phyloP scores from a whole-genome alignment of 2,888 invertebrate species.

The Epirrhoe tristata region DNA sequence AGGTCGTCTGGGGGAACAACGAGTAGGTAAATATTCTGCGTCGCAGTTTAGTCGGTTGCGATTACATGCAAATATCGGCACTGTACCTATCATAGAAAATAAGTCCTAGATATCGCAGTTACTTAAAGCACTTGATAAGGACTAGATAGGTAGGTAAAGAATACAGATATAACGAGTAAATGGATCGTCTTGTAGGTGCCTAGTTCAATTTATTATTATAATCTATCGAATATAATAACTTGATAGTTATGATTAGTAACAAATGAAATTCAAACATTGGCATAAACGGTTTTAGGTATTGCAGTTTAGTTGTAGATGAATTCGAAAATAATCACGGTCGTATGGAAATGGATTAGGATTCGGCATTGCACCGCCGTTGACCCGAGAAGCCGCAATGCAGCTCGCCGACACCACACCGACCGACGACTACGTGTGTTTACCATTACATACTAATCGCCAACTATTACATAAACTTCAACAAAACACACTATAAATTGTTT shows the following conservation, averaged over 20 bases:
- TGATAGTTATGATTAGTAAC: no score
- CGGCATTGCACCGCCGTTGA: conserved; percentile 64
- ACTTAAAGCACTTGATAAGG: not conserved
- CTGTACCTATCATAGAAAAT: not conserved
- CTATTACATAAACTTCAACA: conserved; percentile 50
- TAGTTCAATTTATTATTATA: no score
- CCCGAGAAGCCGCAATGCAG: conserved; percentile 35
- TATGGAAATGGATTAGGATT: conserved; percentile 27
- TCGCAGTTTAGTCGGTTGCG: conserved; percentile 41
- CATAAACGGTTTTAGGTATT: not conserved
- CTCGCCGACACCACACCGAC: conserved; percentile 66
- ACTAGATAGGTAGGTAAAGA: not conserved
- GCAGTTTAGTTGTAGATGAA: conserved; percentile 7
- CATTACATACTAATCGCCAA: conserved; percentile 61
- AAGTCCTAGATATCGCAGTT: not conserved
- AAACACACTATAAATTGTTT: conserved; percentile 47
- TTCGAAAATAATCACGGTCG: conserved; percentile 48
- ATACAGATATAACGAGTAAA: no score
- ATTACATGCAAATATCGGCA: not conserved
- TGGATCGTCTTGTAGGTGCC: no score
- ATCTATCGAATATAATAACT: no score
- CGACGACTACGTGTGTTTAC: conserved; percentile 64
- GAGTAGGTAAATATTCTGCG: conserved; percentile 46
- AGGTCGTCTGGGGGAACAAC: conserved; percentile 53
- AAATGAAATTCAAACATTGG: no score